A percentile compares a stretch with the other conserved stretches of the same genome.
These are phyloP conservation scores for Menidia menidia DNA, from an alignment of 2,797 vertebrate genomes.

Conservation along the genomic window DNA sequence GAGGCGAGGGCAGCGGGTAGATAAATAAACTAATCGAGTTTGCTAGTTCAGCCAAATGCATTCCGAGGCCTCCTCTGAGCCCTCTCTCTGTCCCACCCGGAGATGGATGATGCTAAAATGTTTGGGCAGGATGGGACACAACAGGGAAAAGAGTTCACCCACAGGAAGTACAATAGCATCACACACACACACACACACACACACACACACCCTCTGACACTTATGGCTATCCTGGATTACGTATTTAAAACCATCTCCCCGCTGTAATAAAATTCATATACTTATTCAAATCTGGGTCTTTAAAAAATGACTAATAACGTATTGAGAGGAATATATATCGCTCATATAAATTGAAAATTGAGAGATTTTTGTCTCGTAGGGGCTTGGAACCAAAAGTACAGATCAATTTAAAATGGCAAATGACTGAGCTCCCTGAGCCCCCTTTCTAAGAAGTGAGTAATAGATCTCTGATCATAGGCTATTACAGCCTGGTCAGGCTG, in stretches of 20 bases:
- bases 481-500: conserved; percentile 66
- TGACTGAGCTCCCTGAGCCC: conserved; percentile 59
- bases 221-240: conserved; percentile 27
- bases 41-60: conserved; percentile 71
- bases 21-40: conserved; percentile 78
- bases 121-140: conserved; percentile 73
- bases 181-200: conserved; percentile 31
- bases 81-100: conserved; percentile 29
- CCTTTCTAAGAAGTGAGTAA: conserved; percentile 69
- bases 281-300: conserved; percentile 56
- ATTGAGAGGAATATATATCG: conserved; percentile 55
- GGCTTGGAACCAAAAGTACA: conserved; percentile 60
- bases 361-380: conserved; percentile 61
- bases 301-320: conserved; percentile 50
- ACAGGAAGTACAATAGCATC: conserved; percentile 60
- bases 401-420: conserved; percentile 75
- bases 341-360: conserved; percentile 59
- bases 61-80: conserved; percentile 54
- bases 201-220: conserved; percentile 33
- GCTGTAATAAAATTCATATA: conserved; percentile 57
- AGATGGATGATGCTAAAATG: conserved; percentile 71
- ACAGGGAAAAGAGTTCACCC: conserved; percentile 57
- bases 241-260: conserved; percentile 41
- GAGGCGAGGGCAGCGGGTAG: conserved; percentile 57
- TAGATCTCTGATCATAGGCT: conserved; percentile 74